Conservation (phyloP, 23 tunicate species). For the Halocynthia roretzi region DNA sequence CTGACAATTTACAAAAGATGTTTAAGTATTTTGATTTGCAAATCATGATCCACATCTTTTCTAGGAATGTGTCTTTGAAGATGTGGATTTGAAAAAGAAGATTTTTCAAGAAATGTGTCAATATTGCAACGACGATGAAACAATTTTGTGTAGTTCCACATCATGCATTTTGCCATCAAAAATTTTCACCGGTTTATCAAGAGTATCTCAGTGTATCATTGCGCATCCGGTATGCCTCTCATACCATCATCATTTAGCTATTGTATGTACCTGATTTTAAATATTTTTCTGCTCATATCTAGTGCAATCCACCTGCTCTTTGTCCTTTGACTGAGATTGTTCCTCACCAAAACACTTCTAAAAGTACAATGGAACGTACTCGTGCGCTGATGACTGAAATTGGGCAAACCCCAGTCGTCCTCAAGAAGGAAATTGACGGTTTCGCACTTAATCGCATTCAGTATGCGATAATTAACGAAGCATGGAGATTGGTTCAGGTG, state of each 20-base stretch:
- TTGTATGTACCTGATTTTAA: neutral
- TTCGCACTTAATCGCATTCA: slow-evolving; percentile 86
- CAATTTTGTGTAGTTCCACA: slow-evolving; percentile 79
- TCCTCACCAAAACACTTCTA: slow-evolving; percentile 77
- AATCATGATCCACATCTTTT: neutral
- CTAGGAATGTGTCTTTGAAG: slow-evolving; percentile 96
- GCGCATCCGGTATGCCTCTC: slow-evolving; percentile 64
- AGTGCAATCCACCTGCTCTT: slow-evolving; percentile 88
- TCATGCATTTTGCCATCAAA: slow-evolving; percentile 87
- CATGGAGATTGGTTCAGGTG: slow-evolving; percentile 77
- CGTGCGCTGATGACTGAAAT: slow-evolving; percentile 59
- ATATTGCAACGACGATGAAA: slow-evolving; percentile 34
- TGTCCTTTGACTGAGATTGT: slow-evolving; percentile 90
- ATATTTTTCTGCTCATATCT: too few species aligned
- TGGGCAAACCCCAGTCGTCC: slow-evolving; percentile 74
- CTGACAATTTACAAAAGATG: neutral
- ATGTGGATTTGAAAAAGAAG: slow-evolving; percentile 67
- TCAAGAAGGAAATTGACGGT: slow-evolving; percentile 85
- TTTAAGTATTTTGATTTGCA: neutral
- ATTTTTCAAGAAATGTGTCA: slow-evolving; percentile 52
- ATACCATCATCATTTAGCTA: neutral
- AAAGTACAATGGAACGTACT: slow-evolving; percentile 26
- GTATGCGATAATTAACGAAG: slow-evolving; percentile 82
- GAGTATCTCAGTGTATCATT: slow-evolving; percentile 69
- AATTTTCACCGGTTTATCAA: slow-evolving; percentile 43